Evolutionary conservation across 2,113 vertebrate genomes (phyloP), one percentile per base, ranked within the genome.

Genomic region (Oostethus manadensis): DNA sequence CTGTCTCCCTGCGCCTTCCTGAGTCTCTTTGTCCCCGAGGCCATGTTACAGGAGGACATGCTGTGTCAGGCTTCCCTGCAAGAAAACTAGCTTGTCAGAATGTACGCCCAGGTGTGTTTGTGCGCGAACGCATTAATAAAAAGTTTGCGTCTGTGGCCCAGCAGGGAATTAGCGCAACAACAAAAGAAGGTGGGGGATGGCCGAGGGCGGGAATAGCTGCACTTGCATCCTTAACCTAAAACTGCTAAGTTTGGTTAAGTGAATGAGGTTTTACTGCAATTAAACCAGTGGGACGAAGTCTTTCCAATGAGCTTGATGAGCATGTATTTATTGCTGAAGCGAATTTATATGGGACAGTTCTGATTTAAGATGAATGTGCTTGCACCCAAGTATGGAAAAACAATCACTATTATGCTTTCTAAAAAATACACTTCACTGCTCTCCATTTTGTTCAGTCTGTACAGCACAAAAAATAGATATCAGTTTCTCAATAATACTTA

Each of bases 231-330:
- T 61, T 58, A 70, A 79, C 74, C 63, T 76, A 81, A 83, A 86
- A 84, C 62, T 78, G 82, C 85, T 88, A 84, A 76, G 74, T 69
- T 82, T 44, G 79, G 73, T 81, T 59, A 56, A 69, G 62, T 71
- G 63, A 70, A 77, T 76, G 74, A 78, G 65, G 65, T 81, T 82
- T 71, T 68, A 58, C 71, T 53, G 21, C 66, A 73, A 83, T 70
- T 64, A 80, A 68, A 70, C 80, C 83, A 70, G 64, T 62, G 81
- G 84, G 79, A 88, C 56, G 50, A 76, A 75, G 58, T 74, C 56
- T 14, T 73, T 77, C 53, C 62, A 50, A 72, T 72, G 73, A 60
- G 60, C 73, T 78, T 71, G 59, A 59, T 22, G 62, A 68, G 53
- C 23, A n/a, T n/a, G 33, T 68, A 70, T 70, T 62, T 42, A 18